phyloP scores from a whole-genome alignment of 2,888 invertebrate species.

The Euproctis similis region DNA sequence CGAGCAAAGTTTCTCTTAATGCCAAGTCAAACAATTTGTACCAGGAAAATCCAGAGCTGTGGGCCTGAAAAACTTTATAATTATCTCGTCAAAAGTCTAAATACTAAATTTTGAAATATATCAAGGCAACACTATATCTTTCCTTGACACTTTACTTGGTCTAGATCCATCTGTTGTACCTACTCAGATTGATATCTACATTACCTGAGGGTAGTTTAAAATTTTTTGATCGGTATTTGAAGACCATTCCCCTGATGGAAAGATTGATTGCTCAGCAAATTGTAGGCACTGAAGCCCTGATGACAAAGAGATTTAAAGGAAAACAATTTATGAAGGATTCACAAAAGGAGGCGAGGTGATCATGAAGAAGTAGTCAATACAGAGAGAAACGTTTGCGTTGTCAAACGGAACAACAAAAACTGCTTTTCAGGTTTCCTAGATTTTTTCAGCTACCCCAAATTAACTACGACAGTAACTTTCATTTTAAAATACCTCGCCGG shows the following conservation, averaged over 20 bases:
- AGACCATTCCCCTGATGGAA: constrained; percentile 5
- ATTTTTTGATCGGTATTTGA: constrained; percentile 7
- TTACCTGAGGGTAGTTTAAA: constrained; percentile 6
- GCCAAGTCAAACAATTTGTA: no score
- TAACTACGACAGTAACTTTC: no score
- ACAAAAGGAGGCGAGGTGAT: no score
- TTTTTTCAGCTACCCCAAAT: no score
- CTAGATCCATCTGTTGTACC: constrained; percentile 19
- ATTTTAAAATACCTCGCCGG: no score
- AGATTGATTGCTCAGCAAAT: constrained; percentile 5
- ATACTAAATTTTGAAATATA: no score
- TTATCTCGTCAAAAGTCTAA: constrained; percentile 14
- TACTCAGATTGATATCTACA: constrained; percentile 10
- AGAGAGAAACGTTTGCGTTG: no score
- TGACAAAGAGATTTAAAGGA: constrained; percentile 5
- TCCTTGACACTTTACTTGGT: not conserved
- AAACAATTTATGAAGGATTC: constrained; percentile 2
- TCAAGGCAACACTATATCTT: constrained; percentile 10
- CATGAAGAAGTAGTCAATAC: no score
- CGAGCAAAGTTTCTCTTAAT: constrained; percentile 13
- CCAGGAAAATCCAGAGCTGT: constrained; percentile 15
- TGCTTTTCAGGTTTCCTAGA: no score
- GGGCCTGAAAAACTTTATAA: constrained; percentile 18
- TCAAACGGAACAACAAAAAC: no score
- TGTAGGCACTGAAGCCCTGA: constrained; percentile 4